phyloP scores from a whole-genome alignment of 2,888 invertebrate species.

The Sarcophaga carnaria region DNA sequence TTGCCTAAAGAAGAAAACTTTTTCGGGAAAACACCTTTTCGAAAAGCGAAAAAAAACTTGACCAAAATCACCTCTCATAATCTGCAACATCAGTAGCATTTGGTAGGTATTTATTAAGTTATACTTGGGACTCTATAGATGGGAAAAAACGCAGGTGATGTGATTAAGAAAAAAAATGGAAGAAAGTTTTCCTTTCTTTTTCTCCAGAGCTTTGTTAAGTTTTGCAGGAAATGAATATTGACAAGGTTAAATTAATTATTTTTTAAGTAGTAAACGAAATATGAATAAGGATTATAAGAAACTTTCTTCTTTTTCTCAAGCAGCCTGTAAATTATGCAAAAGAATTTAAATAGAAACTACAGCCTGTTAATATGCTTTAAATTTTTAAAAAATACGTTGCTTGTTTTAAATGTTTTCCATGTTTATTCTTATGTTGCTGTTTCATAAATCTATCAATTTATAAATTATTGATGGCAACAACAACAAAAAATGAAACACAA shows the following conservation, averaged over 20 bases:
- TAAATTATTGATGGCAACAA: conserved; percentile 66
- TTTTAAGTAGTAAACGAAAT: background rate
- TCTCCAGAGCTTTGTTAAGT: background rate
- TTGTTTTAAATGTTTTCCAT: background rate
- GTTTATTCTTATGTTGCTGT: conserved; percentile 26
- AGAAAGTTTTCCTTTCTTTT: conserved; percentile 17
- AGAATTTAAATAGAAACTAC: background rate
- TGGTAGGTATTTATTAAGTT: conserved; percentile 41
- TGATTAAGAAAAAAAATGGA: conserved; percentile 1
- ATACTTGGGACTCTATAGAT: conserved; percentile 16
- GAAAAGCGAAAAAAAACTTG: conserved; percentile 40
- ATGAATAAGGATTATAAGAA: background rate
- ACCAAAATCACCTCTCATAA: conserved; percentile 32
- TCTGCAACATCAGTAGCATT: conserved; percentile 58
- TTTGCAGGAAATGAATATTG: conserved; percentile 22
- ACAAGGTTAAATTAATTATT: conserved; percentile 48
- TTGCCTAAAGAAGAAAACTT: background rate
- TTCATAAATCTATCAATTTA: conserved; percentile 67
- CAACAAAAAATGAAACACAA: background rate
- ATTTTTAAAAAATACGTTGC: background rate
- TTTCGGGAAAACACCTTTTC: conserved; percentile 41
- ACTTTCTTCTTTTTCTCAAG: background rate
- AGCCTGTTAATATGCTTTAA: background rate
- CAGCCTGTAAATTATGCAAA: background rate
- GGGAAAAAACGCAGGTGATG: conserved; percentile 65